These are phyloP conservation scores for Sander lucioperca DNA, from an alignment of 2,113 vertebrate genomes.

Conservation along the genomic window DNA sequence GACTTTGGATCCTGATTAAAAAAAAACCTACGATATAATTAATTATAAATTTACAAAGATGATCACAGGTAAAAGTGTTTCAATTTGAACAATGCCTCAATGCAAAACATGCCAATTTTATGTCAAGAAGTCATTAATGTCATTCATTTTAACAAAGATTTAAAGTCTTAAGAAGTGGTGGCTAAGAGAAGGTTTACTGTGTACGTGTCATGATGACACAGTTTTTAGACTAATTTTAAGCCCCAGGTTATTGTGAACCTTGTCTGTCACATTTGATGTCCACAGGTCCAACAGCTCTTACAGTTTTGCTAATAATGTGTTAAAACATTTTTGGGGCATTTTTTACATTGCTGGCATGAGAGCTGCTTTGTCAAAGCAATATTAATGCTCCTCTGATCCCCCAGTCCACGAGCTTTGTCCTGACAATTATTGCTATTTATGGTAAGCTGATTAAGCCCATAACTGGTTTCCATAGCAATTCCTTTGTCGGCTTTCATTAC, in stretches of 20 bases:
- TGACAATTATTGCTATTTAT: constrained; percentile 53
- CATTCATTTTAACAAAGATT: no score
- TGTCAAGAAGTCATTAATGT: not conserved
- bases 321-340: not conserved
- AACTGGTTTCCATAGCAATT: constrained; percentile 64
- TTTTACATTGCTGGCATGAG: not conserved
- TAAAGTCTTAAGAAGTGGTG: no score
- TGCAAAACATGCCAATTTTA: not conserved
- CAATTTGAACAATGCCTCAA: not conserved
- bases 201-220: no score
- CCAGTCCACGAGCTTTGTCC: constrained; percentile 18
- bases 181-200: no score
- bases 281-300: not conserved
- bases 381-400: constrained; percentile 4
- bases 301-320: not conserved
- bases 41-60: not conserved
- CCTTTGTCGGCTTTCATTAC: constrained; percentile 30
- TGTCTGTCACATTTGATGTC: not conserved
- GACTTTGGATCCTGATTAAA: not conserved
- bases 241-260: no score
- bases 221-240: no score
- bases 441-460: constrained; percentile 59
- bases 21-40: not conserved
- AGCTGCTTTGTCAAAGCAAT: constrained; percentile 27
- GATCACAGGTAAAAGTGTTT: not conserved